Evolutionary conservation across 2,888 invertebrate species (phyloP).

Genomic region (Pyrrhia umbra): DNA sequence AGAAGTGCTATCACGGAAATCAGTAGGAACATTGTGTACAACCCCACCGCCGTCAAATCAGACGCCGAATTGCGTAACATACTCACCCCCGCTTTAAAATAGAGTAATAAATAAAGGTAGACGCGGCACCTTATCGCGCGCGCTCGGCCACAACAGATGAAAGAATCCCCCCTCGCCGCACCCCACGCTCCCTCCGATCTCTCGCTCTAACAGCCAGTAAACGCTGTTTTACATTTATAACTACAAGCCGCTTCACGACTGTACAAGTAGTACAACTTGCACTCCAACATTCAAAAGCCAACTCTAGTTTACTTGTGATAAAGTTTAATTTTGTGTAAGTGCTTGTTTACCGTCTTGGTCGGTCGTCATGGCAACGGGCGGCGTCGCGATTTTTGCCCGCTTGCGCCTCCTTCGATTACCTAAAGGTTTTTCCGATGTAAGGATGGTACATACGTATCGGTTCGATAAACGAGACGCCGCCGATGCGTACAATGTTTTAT

Average conservation of each 20-base stretch:
- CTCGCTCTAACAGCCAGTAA: constrained; percentile 77
- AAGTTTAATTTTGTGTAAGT: constrained; percentile 63
- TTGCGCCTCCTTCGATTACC: constrained; percentile 81
- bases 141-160: constrained; percentile 81
- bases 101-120: constrained; percentile 89
- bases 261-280: constrained; percentile 56
- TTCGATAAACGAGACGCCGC: constrained; percentile 58
- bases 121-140: constrained; percentile 83
- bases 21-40: constrained; percentile 62
- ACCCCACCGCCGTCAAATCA: constrained; percentile 73
- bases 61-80: constrained; percentile 80
- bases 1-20: constrained; percentile 65
- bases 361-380: constrained; percentile 80
- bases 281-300: constrained; percentile 51
- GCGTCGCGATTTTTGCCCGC: constrained; percentile 84
- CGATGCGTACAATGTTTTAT: constrained; percentile 65
- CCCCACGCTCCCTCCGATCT: constrained; percentile 58
- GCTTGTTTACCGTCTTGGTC: constrained; percentile 58
- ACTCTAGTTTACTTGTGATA: constrained; percentile 58
- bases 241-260: constrained; percentile 81
- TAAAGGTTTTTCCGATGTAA: constrained; percentile 79
- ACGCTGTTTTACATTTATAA: constrained; percentile 90
- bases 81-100: constrained; percentile 86
- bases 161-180: constrained; percentile 78
- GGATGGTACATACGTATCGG: constrained; percentile 63